Evolutionary conservation across 2,797 vertebrate genomes (phyloP), one percentile per base, ranked within the genome.

Genomic region (Uromys caudimaculatus): DNA sequence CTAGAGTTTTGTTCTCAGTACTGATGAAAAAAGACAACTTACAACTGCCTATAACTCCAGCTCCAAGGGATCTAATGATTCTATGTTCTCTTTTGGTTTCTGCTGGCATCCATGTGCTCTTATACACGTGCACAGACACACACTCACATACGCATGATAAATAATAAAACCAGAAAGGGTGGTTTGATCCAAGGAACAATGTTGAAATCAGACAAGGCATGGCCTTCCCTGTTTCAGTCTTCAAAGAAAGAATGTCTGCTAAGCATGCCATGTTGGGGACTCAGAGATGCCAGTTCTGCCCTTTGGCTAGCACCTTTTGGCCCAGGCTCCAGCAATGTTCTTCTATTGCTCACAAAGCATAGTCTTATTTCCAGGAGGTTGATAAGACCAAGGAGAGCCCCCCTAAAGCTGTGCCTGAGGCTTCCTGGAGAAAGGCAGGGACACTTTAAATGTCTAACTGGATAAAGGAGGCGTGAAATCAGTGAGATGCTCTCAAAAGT

Each of bases 341-440:
- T 82, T 60, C 64, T 58, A 19, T 10, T 62, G 64, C 50, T 84
- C 77, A 52, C 73, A 92, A 90, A 92, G 77, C 47, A 44, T 32
- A 50, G 24, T 29, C 38, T 21, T 52, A 44, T 17, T 94, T 35
- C 82, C 56, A 77, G 27, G 5, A 29, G 38, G 11, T 21, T 91
- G 87, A 85, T 56, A 35, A 91, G 71, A 84, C 58, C 67, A 82
- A 91, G 38, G 93, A 50, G 35, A 87, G 29, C 56, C 93, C 95
- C 89, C 79, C n/a, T 76, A 87, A 87, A 73, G 23, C 75, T 84
- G 38, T 86, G 67, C 35, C 76, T 95, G 58, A 97, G 88, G 83
- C 17, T 35, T 83, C 24, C 82, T 67, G 27, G 58, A 95, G 76
- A 82, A 78, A 90, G 82, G 76, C 3, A n/a, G 13, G 23, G 78